Base-by-base conservation (phyloP, 1,140 invertebrate species). In the Heliothis subflexa region DNA sequence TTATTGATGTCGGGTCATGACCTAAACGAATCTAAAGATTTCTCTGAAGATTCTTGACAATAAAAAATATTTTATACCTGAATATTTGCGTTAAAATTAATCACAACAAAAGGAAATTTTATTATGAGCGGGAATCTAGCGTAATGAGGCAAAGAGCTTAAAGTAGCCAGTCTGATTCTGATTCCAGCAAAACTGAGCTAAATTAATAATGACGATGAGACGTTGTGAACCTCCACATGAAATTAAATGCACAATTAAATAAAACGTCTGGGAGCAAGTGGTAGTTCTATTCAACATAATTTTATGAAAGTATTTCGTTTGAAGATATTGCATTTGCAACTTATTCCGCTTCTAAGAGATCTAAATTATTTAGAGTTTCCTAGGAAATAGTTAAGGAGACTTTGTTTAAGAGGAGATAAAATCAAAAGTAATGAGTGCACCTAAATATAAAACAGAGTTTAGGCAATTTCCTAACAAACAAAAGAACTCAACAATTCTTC, bases 101-200 rank as follows among this genome's bases (percentile, higher is more conserved):
- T 64, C 33, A 64, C 33, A 64, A 64, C 61, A 64, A 64, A 64
- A 12, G 40, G 33, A 33, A 64, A 64, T 14, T 64, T 64, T 33
- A 47, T 64, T 64, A 64, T 47, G 61, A 64, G 61, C 18, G 61
- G 3, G 61, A 64, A 47, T 64, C 40, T 18, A 21, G 40, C 33
- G 47, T 64, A 64, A 64, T 64, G 61, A 64, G 61, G 33, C n/a
- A 68, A 68, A 68, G 64, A 52, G 47, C 47, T 68, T 52, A 68
- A 64, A 64, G 61, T 68, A 68, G 47, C 47, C 64, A 18, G 45
- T 68, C 64, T 64, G 40, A 18, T 64, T 64, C 45, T 52, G 47
- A 68, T 68, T 68, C 45, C n/a, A 68, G 45, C 21, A 68, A 52
- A 68, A 28, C 64, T 68, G 47, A 50, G 64, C 25, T 68, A 50